These are phyloP conservation scores for Phasianus colchicus DNA, from an alignment of 2,113 vertebrate species.

Conservation along the genomic window DNA sequence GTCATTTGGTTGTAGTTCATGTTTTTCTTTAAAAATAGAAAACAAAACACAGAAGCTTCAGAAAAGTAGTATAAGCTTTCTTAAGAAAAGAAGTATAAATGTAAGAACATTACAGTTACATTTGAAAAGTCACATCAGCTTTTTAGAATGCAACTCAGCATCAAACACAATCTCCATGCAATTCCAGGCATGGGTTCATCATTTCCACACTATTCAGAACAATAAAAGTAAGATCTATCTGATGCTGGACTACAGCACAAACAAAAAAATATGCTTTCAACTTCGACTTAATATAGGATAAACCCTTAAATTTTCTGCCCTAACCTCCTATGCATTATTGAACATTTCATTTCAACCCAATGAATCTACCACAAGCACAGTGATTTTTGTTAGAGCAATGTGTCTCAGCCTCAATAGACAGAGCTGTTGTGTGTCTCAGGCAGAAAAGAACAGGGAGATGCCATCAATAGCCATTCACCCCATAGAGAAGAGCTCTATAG, in stretches of 20 bases:
- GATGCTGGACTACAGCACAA: not conserved
- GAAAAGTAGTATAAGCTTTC: not conserved
- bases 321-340: not conserved
- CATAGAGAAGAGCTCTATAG: not conserved
- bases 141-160: not conserved
- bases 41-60: not conserved
- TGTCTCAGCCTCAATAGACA: not conserved
- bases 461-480: not conserved
- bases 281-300: not conserved
- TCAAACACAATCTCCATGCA: not conserved
- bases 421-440: not conserved
- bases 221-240: not conserved
- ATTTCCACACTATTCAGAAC: not conserved
- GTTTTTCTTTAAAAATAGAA: slow-evolving; percentile 83
- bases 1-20: slow-evolving; percentile 88
- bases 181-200: not conserved
- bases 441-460: not conserved
- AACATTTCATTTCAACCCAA: not conserved
- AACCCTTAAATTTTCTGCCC: not conserved
- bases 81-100: not conserved
- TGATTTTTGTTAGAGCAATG: not conserved
- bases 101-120: not conserved
- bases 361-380: not conserved
- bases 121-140: not conserved
- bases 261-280: not conserved